Base-by-base conservation (phyloP, 2,113 vertebrate species). In the Rafetus swinhoei region DNA sequence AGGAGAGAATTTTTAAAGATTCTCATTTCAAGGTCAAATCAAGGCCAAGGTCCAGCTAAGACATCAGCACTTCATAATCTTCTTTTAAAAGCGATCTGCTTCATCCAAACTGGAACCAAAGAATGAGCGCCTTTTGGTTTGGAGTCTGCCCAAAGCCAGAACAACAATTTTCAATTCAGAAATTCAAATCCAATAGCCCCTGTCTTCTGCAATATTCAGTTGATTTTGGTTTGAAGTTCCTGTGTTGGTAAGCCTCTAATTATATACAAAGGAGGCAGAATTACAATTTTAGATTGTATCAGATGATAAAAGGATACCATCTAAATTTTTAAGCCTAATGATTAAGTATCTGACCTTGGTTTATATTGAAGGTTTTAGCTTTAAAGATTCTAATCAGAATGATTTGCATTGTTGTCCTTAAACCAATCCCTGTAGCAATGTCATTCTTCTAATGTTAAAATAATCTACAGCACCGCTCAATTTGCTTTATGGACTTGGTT, bases 331-430 rank as follows among this genome's bases (percentile, higher is more conserved):
- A 86, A 84, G 45, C 55, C 69, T 86, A 54, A 9, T 83, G 93
- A 59, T 76, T 76, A 24, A 22, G 21, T 88, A 84, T 69, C 91
- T 94, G 84, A 76, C 57, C 0, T 0, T 90, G 89, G 81, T 74
- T 94, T 79, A 88, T 76, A 62, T 2, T 81, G 82, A 92, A 88
- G 39, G 10, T 76, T 35, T 76, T 45, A 6, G 10, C 72, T 76
- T 81, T 84, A 90, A 92, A 93, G 56, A 85, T 53, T 57, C 86
- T 82, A 57, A 74, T 88, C 91, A 39, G 65, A 83, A 83, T 81
- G 55, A 85, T 39, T 92, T 90, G 39, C 2, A n/a, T 88, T 86
- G 87, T 55, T 87, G 93, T 93, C 79, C 87, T 94, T 88, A 90
- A 39, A 82, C 72, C 57, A 87, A 94, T 84, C 25, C 25, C 74